phyloP scores from a whole-genome alignment of 1,140 invertebrate genomes.

The Linepithema humile region DNA sequence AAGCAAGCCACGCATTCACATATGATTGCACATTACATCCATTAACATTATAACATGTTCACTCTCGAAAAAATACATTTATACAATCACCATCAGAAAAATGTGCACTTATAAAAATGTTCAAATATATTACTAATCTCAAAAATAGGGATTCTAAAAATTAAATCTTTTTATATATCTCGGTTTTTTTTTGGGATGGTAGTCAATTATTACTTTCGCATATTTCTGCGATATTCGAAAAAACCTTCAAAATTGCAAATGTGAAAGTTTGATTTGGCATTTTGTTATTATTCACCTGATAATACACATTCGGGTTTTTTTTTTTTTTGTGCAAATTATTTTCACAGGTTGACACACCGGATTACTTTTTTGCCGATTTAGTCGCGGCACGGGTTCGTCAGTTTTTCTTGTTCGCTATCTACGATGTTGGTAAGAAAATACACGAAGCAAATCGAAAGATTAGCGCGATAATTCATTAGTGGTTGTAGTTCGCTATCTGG shows the following conservation, averaged over 20 bases:
- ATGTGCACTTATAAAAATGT: not conserved
- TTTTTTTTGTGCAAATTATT: slow-evolving; percentile 64
- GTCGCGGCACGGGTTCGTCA: not conserved
- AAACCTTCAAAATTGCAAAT: not conserved
- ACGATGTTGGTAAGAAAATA: slow-evolving; percentile 24
- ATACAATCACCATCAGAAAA: not conserved
- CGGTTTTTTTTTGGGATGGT: not conserved
- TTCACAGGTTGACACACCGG: slow-evolving; percentile 67
- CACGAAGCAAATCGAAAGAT: slow-evolving; percentile 52
- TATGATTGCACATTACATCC: slow-evolving; percentile 1
- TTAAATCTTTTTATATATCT: not conserved
- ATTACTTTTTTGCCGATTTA: slow-evolving; percentile 64
- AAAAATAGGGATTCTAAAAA: not conserved
- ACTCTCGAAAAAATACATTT: slow-evolving; percentile 14
- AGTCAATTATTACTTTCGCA: not conserved
- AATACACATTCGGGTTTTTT: not conserved
- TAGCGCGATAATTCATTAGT: slow-evolving; percentile 58
- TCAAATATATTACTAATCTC: not conserved
- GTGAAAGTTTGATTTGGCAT: not conserved
- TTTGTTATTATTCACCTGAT: not conserved
- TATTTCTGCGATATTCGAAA: no score
- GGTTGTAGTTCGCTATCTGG: not conserved
- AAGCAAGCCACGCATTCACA: not conserved
- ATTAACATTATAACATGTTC: slow-evolving; percentile 22
- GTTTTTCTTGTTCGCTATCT: slow-evolving; percentile 35